Evolutionary conservation across 2,888 invertebrate genomes (phyloP).

Genomic region (Scaptomyza caliginosa): DNA sequence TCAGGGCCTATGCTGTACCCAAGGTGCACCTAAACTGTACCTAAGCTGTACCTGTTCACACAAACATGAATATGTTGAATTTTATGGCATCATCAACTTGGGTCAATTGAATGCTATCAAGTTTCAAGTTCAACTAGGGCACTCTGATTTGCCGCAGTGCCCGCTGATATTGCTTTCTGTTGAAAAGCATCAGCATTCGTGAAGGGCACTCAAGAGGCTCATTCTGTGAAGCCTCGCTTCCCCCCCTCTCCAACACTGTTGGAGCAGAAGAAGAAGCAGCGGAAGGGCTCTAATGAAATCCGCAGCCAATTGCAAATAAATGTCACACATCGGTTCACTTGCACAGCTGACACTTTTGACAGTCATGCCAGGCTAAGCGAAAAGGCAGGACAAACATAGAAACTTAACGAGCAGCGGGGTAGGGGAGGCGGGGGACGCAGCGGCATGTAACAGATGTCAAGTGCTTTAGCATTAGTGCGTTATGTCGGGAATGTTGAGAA

Average conservation of each 20-base stretch:
- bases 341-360: slow-evolving; percentile 64
- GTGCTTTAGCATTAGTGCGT: slow-evolving; percentile 32
- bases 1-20: not conserved
- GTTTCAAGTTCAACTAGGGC: slow-evolving; percentile 52
- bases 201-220: slow-evolving; percentile 25
- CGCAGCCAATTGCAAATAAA: slow-evolving; percentile 66
- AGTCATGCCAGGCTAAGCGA: slow-evolving; percentile 7
- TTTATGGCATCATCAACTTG: slow-evolving; percentile 2
- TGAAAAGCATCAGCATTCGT: slow-evolving; percentile 9
- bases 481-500: slow-evolving; percentile 47
- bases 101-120: slow-evolving; percentile 28
- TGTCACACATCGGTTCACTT: slow-evolving; percentile 63
- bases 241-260: slow-evolving; percentile 30
- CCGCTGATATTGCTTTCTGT: not conserved
- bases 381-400: not conserved
- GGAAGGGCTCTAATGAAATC: slow-evolving; percentile 43
- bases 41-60: not conserved
- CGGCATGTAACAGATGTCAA: slow-evolving; percentile 64
- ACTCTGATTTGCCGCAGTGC: slow-evolving; percentile 50
- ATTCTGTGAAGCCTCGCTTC: slow-evolving; percentile 19
- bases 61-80: not conserved
- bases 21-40: not conserved
- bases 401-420: slow-evolving; percentile 1
- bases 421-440: slow-evolving; percentile 19
- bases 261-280: not conserved